Base-by-base conservation (phyloP, 2,888 invertebrate genomes). In the Vanessa cardui region DNA sequence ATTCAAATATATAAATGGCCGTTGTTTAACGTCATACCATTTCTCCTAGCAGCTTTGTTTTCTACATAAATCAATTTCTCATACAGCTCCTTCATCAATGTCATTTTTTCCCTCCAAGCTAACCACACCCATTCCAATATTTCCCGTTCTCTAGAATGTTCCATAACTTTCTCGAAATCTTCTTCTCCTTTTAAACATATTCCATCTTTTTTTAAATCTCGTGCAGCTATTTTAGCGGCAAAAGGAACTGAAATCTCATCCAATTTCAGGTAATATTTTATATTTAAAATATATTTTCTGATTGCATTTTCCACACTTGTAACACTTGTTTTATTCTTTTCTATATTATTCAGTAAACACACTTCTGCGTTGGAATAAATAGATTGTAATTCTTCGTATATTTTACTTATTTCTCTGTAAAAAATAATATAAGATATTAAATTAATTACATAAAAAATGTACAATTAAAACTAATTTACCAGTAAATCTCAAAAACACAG, bases 51-150 rank as follows among this genome's bases (percentile, higher is more conserved):
- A 3, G 95, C 96, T 33, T 77, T 73, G 83, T 96, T 96, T 81
- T 95, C 94, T 20, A 95, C 78, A 26, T 81, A 73, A 3, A 95
- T 93, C 66, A 95, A 86, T 61, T 84, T 79, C 5, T 83, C 82
- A 80, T 94, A 96, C 2, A 94, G 83, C 18, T 87, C 77, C 68
- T 89, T 94, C 82, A 96, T 94, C 4, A 86, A 82, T 0, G 89
- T 95, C 8, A 95, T 94, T 16, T 88, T 93, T 72, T 95, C 89
- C 71, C 96, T 90, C 96, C 96, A 97, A 6, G 88, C 86, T 18
- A 89, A 80, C 96, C 96, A 97, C 0, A 94, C 86, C 94, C 94
- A 94, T 71, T 86, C 85, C 63, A 96, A 84, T 58, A 94, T 89
- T 5, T 85, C 78, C 72, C 92, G 89, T 33, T 90, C 87, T 59